A percentile compares a stretch with the other conserved stretches of the same genome.
These are phyloP conservation scores for Vulpes vulpes DNA, from an alignment of 2,113 vertebrate genomes.

Conservation along the genomic window DNA sequence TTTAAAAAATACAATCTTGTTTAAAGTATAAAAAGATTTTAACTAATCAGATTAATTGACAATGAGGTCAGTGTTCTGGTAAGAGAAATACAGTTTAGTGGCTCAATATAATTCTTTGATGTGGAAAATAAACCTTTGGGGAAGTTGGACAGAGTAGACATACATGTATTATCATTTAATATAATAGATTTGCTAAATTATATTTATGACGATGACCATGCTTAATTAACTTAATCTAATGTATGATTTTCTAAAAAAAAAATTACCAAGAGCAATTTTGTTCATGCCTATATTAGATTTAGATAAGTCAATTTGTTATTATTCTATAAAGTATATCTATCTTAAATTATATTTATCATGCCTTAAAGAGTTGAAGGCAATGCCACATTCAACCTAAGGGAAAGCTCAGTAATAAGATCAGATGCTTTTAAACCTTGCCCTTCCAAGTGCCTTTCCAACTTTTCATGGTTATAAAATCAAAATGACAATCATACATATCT, in stretches of 20 bases:
- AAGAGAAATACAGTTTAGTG: not conserved
- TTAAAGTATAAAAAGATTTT: not conserved
- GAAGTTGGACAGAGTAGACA: not conserved
- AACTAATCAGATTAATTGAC: not conserved
- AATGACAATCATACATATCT: not conserved
- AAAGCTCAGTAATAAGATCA: not conserved
- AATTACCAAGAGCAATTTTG: not conserved
- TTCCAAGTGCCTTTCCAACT: not conserved
- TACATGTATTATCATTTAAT: slow-evolving; percentile 1
- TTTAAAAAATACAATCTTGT: slow-evolving; percentile 3
- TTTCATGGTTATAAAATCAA: slow-evolving; percentile 30
- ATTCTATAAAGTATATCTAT: not conserved
- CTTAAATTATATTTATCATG: not conserved
- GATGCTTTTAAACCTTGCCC: not conserved
- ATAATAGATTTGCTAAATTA: slow-evolving; percentile 20
- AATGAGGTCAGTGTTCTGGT: not conserved
- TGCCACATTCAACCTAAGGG: not conserved
- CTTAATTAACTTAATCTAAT: not conserved
- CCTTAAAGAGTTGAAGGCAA: not conserved
- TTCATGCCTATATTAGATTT: not conserved
- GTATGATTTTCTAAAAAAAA: not conserved
- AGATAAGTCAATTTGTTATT: not conserved
- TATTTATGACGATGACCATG: not conserved
- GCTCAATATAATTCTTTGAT: not conserved
- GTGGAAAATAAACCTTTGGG: slow-evolving; percentile 27